A percentile compares a stretch with the other conserved stretches of the same genome.
These are phyloP conservation scores for Protobothrops flavoviridis DNA, from an alignment of 2,113 vertebrate species.

Conservation along the genomic window DNA sequence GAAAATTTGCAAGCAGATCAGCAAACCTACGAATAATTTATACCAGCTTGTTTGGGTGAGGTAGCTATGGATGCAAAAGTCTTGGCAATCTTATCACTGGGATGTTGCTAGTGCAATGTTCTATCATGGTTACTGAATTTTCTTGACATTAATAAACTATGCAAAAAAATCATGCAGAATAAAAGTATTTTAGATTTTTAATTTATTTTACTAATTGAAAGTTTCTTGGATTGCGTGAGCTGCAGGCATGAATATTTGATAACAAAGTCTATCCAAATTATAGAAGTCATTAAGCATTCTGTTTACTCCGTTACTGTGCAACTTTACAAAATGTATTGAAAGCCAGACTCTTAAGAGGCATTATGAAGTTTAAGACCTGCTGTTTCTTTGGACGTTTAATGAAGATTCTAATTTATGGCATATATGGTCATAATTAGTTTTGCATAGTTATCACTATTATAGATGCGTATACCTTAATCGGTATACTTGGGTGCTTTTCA, in stretches of 20 bases:
- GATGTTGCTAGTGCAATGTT: neutral
- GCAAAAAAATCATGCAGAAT: slow-evolving; percentile 48
- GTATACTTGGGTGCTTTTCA: slow-evolving; percentile 8
- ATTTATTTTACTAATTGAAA: slow-evolving; percentile 58
- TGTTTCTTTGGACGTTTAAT: slow-evolving; percentile 32
- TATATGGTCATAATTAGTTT: slow-evolving; percentile 41
- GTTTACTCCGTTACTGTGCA: slow-evolving; percentile 61
- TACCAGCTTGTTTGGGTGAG: slow-evolving; percentile 14
- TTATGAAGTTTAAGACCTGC: slow-evolving; percentile 35
- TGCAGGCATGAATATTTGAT: slow-evolving; percentile 64
- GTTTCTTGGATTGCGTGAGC: slow-evolving; percentile 53
- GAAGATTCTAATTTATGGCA: slow-evolving; percentile 47
- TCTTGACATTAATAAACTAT: neutral
- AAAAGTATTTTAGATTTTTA: slow-evolving; percentile 44
- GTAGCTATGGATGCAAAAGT: neutral
- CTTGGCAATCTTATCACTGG: neutral
- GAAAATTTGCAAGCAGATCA: slow-evolving; percentile 10
- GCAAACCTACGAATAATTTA: slow-evolving; percentile 25
- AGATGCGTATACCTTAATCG: slow-evolving; percentile 11
- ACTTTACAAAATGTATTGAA: slow-evolving; percentile 55
- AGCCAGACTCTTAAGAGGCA: slow-evolving; percentile 53
- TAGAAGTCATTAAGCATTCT: slow-evolving; percentile 61
- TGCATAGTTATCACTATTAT: neutral
- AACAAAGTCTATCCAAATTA: slow-evolving; percentile 52
- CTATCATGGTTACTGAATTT: neutral